phyloP scores from a whole-genome alignment of 1,140 invertebrate genomes.

The Anastrepha obliqua region DNA sequence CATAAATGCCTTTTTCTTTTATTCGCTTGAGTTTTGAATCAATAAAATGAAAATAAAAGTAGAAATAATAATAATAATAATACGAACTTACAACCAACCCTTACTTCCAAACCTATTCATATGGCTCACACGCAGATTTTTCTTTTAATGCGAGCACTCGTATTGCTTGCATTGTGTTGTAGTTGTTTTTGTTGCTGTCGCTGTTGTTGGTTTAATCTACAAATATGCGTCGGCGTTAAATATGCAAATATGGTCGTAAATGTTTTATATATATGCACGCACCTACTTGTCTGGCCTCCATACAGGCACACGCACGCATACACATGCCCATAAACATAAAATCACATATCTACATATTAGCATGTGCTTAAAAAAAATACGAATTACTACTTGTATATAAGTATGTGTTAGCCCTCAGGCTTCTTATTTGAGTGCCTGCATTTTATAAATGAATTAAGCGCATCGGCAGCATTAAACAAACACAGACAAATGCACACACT shows the following conservation, averaged over 20 bases:
- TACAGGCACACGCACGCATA: no score
- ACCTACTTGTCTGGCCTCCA: not conserved
- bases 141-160: not conserved
- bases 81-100: not conserved
- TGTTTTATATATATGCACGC: not conserved
- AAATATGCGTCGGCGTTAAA: slow-evolving; percentile 17
- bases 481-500: not conserved
- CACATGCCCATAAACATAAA: no score
- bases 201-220: slow-evolving; percentile 15
- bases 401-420: not conserved
- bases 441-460: slow-evolving; percentile 31
- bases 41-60: not conserved
- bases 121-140: not conserved
- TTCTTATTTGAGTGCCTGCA: not conserved
- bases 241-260: slow-evolving; percentile 25
- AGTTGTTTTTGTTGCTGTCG: not conserved
- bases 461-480: not conserved
- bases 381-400: not conserved
- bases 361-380: not conserved
- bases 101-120: not conserved
- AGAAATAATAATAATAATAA: no score
- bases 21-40: not conserved
- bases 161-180: not conserved
- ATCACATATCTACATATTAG: not conserved
- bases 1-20: no score